Base-by-base conservation (phyloP, 2,888 invertebrate species). In the Dynastes maya region DNA sequence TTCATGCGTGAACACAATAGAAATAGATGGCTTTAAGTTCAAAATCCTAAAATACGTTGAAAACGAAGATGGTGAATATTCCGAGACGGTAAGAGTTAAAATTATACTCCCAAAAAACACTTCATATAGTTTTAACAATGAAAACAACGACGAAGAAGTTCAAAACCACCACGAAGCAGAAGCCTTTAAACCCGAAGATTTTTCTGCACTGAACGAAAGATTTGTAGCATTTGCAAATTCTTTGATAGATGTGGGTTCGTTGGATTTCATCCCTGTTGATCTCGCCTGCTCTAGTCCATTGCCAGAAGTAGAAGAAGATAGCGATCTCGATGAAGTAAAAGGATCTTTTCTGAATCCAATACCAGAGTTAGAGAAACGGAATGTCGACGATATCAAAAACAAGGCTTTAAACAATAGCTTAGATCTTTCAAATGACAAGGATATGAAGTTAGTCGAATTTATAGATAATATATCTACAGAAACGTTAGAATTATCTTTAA, bases 61-160 rank as follows among this genome's bases (percentile, higher is more conserved):
- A 8, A 16, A 32, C 8, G 11, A 76, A 40, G 40, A 6, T 5
- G n/a, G 22, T 5, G 58, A 55, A 1, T n/a, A 68, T 29, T 29
- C 40, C 0, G 37, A 76, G 29, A 27, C 55, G 27, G 45, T 76
- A 6, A 76, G 68, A 37, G 32, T 76, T n/a, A 76, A 76, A 45
- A 68, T 76, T 37, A 67, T 68, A 32, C n/a, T 76, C 5, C 76
- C 76, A 1, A 77, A 77, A 37, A 71, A 71, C 22, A 55, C 27
- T 29, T n/a, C 45, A 5, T 61, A 61, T 27, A 74, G 2, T 22
- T 71, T 49, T 11, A 40, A 9, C 4, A 6, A n/a, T 11, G 58
- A 53, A n/a, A 16, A 22, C 8, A 71, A 13, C n/a, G 22, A 61
- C 9, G 45, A 61, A 6, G 4, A 27, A 13, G 13, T 74, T 74